Percentiles rank a stretch among this genome's conserved stretches.
Evolutionary conservation across 1,140 invertebrate species (phyloP).

Genomic region (Eumaeus atala): DNA sequence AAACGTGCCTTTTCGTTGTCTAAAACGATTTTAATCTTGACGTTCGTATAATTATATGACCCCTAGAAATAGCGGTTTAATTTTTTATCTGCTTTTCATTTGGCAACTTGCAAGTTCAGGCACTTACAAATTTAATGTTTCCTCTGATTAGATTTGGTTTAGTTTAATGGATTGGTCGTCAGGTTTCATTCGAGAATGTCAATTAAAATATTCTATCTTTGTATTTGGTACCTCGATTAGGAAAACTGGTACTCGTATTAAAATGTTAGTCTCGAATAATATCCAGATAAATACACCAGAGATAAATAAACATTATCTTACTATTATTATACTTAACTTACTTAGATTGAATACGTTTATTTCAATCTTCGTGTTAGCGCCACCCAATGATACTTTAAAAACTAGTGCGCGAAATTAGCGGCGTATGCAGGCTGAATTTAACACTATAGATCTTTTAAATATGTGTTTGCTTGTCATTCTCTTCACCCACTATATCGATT

Average conservation of each 20-base stretch:
- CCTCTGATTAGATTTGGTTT: constrained; percentile 16
- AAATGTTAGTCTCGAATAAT: neutral
- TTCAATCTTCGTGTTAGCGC: no score
- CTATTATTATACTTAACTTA: neutral
- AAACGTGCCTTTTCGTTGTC: constrained; percentile 35
- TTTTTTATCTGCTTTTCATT: constrained; percentile 30
- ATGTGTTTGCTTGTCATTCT: no score
- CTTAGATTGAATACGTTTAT: no score
- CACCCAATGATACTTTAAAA: no score
- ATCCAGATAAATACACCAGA: neutral
- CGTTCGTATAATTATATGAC: constrained; percentile 35
- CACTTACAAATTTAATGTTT: constrained; percentile 11
- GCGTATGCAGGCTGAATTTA: no score
- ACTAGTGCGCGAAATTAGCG: no score
- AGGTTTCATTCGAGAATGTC: constrained; percentile 1
- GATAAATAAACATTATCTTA: neutral
- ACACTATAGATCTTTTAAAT: no score
- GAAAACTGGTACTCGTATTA: neutral
- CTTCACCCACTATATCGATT: no score
- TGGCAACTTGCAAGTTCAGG: constrained; percentile 15
- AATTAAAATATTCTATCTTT: constrained; percentile 11
- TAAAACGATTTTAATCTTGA: constrained; percentile 41
- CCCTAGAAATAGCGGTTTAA: constrained; percentile 28
- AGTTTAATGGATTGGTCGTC: neutral
- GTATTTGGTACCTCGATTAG: neutral